These are phyloP conservation scores for Antitype chi DNA, from an alignment of 2,888 invertebrate genomes.

Conservation along the genomic window DNA sequence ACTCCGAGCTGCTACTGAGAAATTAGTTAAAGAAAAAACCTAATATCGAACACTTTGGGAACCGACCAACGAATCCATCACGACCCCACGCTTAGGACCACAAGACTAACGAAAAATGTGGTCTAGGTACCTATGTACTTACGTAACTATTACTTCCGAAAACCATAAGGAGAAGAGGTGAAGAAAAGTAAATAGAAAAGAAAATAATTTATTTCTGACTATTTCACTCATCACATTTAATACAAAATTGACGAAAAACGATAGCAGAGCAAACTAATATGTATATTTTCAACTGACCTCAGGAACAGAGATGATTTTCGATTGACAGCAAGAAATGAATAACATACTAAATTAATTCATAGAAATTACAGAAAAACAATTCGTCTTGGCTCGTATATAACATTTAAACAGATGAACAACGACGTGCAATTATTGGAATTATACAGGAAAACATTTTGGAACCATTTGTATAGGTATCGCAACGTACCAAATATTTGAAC, in stretches of 20 bases:
- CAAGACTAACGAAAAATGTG: not conserved
- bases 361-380: not conserved
- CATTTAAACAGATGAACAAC: constrained; percentile 3
- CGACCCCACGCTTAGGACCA: not conserved
- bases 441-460: constrained; percentile 69
- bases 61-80: not conserved
- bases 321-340: not conserved
- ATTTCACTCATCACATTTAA: too few relatives aligned
- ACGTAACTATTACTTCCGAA: not conserved
- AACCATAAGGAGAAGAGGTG: not conserved
- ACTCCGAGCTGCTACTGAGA: not conserved
- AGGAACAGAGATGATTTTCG: not conserved
- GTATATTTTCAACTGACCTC: not conserved
- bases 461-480: constrained; percentile 32
- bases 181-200: not conserved
- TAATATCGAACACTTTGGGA: not conserved
- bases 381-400: not conserved
- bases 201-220: too few relatives aligned
- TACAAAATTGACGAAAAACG: not conserved
- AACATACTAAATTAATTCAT: not conserved
- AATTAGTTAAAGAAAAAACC: not conserved
- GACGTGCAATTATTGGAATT: constrained; percentile 66
- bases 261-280: not conserved
- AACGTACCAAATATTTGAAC: constrained; percentile 40
- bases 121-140: not conserved